Evolutionary conservation across 2,888 invertebrate genomes (phyloP), one percentile per base, ranked within the genome.

Genomic region (Trachelus tabidus): DNA sequence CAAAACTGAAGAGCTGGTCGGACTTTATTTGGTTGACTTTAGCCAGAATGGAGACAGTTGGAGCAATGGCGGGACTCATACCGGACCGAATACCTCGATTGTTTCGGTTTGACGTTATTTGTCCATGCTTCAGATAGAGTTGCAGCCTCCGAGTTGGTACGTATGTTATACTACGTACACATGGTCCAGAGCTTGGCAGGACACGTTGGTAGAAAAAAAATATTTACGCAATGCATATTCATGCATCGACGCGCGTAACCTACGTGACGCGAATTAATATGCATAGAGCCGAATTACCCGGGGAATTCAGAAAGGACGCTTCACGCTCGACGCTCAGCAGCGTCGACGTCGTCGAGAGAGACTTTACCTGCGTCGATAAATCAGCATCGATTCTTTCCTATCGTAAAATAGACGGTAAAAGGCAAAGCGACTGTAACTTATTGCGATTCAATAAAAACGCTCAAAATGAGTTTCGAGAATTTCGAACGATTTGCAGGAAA

Each of bases 201-300:
- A 9, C 23, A 9, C 56, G 56, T 56, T 23, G 4, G 71, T 71
- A 71, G 11, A 30, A 71, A 80, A 82, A 82, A 85, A 87, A 86
- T 88, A 83, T 88, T 87, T 87, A 82, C 83, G 82, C 74, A 81
- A 85, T 88, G 84, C 87, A 89, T 88, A 89, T 89, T 89, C 88
- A 88, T 88, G 82, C 75, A 77, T 34, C 79, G 78, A 69, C 77
- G 78, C 79, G 84, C 83, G 71, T 71, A 71, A 71, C 71, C 83
- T 85, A 84, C 71, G 83, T 83, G 84, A 85, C 83, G 82, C 79
- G 84, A 85, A 88, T 90, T 89, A 90, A 89, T 90, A 89, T 90
- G 89, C 90, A 90, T 88, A 86, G 87, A 84, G 87, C 81, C 83
- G 82, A 85, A 84, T 87, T 86, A 85, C 84, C 84, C 79, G 78